Evolutionary conservation across 1,140 invertebrate species (phyloP).

Genomic region (Choristoneura fumiferana): DNA sequence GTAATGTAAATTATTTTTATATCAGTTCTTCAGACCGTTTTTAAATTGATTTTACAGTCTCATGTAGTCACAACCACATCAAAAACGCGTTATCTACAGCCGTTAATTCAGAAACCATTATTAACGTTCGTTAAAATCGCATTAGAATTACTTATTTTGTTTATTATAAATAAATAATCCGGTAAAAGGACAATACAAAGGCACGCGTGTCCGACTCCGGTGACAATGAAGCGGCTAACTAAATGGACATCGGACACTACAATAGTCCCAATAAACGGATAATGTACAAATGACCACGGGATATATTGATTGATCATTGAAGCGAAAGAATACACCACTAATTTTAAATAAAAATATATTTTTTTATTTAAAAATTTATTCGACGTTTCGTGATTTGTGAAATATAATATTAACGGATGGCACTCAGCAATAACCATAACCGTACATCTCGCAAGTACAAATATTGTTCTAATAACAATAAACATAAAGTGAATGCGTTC

Average conservation of each 20-base stretch:
- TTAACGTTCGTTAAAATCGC: slow-evolving; percentile 34
- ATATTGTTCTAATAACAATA: slow-evolving; percentile 78
- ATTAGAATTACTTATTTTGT: slow-evolving; percentile 30
- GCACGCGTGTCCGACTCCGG: slow-evolving; percentile 28
- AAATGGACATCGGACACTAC: slow-evolving; percentile 40
- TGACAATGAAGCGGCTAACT: slow-evolving; percentile 21
- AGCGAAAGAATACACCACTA: slow-evolving; percentile 53
- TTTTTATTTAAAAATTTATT: slow-evolving; percentile 12
- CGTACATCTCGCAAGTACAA: slow-evolving; percentile 67
- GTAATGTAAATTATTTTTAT: too few relatives aligned
- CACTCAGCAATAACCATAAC: slow-evolving; percentile 59
- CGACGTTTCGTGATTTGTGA: neutral
- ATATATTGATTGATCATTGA: slow-evolving; percentile 51
- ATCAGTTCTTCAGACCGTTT: too few relatives aligned
- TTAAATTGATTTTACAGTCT: too few relatives aligned
- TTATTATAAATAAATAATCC: slow-evolving; percentile 37
- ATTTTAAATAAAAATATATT: slow-evolving; percentile 40
- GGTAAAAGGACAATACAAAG: slow-evolving; percentile 23
- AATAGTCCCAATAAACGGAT: slow-evolving; percentile 43
- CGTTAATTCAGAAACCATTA: slow-evolving; percentile 15
- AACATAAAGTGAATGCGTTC: slow-evolving; percentile 62
- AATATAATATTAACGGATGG: slow-evolving; percentile 11
- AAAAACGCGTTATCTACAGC: neutral
- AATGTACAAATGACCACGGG: slow-evolving; percentile 45
- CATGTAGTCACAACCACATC: too few relatives aligned